Conservation (phyloP, 1,140 invertebrate genomes). For the Caerostris darwini region DNA sequence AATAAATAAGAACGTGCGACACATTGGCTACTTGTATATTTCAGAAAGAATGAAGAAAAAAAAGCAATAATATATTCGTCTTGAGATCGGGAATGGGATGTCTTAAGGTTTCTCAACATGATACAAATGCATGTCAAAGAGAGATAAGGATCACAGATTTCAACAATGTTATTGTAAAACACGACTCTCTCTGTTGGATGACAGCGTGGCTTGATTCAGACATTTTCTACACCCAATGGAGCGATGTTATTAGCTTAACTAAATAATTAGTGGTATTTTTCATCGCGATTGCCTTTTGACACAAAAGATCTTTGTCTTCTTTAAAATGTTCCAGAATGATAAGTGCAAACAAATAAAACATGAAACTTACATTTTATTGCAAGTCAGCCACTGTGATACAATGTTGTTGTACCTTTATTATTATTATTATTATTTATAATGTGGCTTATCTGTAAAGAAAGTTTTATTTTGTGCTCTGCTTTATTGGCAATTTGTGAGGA, state of each 20-base stretch:
- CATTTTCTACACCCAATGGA: too few species aligned
- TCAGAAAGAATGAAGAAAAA: too few species aligned
- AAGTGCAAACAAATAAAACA: neutral
- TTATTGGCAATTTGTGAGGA: too few species aligned
- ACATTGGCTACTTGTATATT: too few species aligned
- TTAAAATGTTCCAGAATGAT: neutral
- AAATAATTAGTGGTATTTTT: constrained; percentile 17
- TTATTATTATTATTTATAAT: neutral
- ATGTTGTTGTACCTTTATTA: neutral
- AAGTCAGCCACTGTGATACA: neutral
- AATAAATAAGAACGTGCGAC: too few species aligned
- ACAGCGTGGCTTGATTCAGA: neutral
- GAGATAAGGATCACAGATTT: neutral
- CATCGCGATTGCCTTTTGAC: neutral
- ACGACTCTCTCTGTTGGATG: neutral
- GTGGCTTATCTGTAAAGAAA: too few species aligned
- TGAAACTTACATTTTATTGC: neutral
- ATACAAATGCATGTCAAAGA: neutral
- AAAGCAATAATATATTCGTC: too few species aligned
- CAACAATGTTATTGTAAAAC: neutral
- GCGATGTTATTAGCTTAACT: constrained; percentile 12
- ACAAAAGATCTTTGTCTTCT: neutral
- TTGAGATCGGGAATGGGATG: too few species aligned
- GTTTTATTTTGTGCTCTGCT: too few species aligned
- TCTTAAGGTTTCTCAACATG: neutral